Percentiles rank a stretch among this genome's conserved stretches.
phyloP scores from a whole-genome alignment of 2,888 invertebrate species.

The Mechanitis mazaeus region DNA sequence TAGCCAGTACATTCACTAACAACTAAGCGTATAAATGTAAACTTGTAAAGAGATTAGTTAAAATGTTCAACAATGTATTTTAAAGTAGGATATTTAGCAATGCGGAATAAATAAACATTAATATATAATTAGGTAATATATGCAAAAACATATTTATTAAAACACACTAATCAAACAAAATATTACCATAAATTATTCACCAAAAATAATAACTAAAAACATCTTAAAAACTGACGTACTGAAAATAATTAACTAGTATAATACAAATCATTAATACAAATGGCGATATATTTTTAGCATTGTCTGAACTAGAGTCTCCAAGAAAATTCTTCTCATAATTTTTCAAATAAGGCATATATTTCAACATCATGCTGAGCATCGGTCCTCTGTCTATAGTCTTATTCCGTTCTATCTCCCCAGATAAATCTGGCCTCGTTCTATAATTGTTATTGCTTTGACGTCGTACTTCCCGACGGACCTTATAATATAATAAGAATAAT shows the following conservation, averaged over 20 bases:
- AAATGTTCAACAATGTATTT: too few relatives aligned
- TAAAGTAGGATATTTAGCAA: too few relatives aligned
- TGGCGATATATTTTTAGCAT: neutral
- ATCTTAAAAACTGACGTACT: neutral
- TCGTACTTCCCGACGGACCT: conserved; percentile 36
- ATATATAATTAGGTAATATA: neutral
- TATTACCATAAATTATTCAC: too few relatives aligned
- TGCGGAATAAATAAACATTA: neutral
- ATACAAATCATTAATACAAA: neutral
- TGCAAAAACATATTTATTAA: conserved; percentile 2
- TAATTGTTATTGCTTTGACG: conserved; percentile 10
- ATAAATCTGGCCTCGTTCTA: conserved; percentile 3
- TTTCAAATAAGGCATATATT: conserved; percentile 58
- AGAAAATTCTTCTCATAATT: conserved; percentile 43
- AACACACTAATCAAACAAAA: neutral
- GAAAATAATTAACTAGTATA: conserved; percentile 6
- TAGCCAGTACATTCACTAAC: conserved; percentile 9
- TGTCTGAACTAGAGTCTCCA: conserved; percentile 22
- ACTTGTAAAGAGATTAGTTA: too few relatives aligned
- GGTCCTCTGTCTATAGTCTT: conserved; percentile 39
- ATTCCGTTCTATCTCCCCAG: conserved; percentile 30
- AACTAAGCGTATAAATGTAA: too few relatives aligned
- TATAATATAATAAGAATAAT: conserved; percentile 21
- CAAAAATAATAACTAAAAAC: too few relatives aligned
- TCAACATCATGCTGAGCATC: conserved; percentile 52